phyloP scores from a whole-genome alignment of 1,140 invertebrate species.

The Trinorchestia longiramus region DNA sequence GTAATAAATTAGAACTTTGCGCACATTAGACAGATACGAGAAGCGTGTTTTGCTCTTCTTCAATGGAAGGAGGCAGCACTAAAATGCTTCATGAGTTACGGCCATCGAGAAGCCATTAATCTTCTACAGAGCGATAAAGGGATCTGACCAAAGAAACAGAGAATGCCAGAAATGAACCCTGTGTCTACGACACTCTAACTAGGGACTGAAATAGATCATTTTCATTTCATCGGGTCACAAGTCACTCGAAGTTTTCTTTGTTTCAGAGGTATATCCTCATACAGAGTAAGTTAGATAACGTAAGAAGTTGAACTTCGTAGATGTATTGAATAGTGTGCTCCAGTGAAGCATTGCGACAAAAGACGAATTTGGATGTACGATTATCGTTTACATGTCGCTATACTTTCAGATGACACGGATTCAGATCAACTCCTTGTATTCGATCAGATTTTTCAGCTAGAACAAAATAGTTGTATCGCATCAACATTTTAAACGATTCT shows the following conservation, averaged over 20 bases:
- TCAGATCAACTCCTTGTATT: neutral
- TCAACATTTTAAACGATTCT: neutral
- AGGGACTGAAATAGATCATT: neutral
- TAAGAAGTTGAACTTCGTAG: neutral
- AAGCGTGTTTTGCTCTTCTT: constrained; percentile 55
- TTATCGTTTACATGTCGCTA: too few species aligned
- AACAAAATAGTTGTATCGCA: neutral
- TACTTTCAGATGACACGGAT: neutral
- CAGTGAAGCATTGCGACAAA: too few species aligned
- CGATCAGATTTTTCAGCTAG: neutral
- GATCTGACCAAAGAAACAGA: neutral
- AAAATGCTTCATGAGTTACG: constrained; percentile 53
- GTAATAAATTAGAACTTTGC: constrained; percentile 36
- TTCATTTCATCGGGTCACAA: neutral
- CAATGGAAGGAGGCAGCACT: constrained; percentile 37
- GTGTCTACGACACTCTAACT: neutral
- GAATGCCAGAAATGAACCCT: neutral
- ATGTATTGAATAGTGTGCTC: too few species aligned
- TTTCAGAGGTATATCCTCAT: neutral
- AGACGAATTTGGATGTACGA: too few species aligned
- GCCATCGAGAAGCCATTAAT: constrained; percentile 50
- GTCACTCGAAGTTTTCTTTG: neutral
- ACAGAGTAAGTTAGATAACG: neutral
- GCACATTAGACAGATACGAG: constrained; percentile 52
- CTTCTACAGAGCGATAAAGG: constrained; percentile 10